These are phyloP conservation scores for Torymus auratus DNA, from an alignment of 2,888 invertebrate species.

Conservation along the genomic window DNA sequence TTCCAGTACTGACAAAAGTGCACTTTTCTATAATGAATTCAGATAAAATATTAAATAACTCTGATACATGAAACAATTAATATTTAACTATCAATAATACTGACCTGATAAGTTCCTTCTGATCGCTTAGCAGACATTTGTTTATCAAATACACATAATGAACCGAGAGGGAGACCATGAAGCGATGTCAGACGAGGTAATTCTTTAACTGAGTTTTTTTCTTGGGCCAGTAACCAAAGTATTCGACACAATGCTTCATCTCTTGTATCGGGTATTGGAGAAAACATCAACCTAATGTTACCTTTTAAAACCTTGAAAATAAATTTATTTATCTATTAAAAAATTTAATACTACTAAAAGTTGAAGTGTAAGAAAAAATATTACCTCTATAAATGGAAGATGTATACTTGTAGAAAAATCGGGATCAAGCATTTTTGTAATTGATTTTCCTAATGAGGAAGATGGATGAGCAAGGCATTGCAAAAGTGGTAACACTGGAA, in stretches of 20 bases:
- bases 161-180: conserved; percentile 76
- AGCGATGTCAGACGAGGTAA: conserved; percentile 78
- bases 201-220: conserved; percentile 75
- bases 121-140: conserved; percentile 63
- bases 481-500: conserved; percentile 81
- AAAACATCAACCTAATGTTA: conserved; percentile 78
- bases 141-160: conserved; percentile 75
- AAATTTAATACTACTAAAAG: too few species aligned
- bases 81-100: conserved; percentile 29
- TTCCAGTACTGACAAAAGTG: conserved; percentile 74
- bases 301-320: conserved; percentile 76
- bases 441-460: conserved; percentile 79
- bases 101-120: conserved; percentile 72
- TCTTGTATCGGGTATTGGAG: conserved; percentile 73
- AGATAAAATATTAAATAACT: not conserved
- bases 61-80: too few species aligned
- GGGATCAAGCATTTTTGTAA: conserved; percentile 82
- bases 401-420: conserved; percentile 81
- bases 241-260: conserved; percentile 79
- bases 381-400: conserved; percentile 79
- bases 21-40: conserved; percentile 75
- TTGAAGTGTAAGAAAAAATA: conserved; percentile 1
- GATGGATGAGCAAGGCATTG: conserved; percentile 80
- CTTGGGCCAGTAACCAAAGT: conserved; percentile 78
- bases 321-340: too few species aligned